Evolutionary conservation across 1,140 invertebrate genomes (phyloP).

Genomic region (Grapholita molesta): DNA sequence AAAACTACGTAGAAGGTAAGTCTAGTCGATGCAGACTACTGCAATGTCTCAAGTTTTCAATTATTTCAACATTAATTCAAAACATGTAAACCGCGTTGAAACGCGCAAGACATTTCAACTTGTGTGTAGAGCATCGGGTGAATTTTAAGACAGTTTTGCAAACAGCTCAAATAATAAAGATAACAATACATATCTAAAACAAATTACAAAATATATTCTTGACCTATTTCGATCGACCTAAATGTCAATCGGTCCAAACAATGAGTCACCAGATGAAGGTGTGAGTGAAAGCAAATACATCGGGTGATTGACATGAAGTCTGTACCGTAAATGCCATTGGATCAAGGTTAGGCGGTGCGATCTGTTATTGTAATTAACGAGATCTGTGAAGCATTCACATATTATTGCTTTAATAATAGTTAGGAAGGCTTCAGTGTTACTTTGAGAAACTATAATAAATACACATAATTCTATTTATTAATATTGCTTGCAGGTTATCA

Average conservation of each 20-base stretch:
- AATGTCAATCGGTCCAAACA: constrained; percentile 50
- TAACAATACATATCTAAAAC: constrained; percentile 12
- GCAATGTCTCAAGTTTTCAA: no score
- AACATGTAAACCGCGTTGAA: not conserved
- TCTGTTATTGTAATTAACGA: constrained; percentile 25
- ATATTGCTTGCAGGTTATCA: not conserved
- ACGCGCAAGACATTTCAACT: not conserved
- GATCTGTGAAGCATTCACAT: not conserved
- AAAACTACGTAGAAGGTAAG: not conserved
- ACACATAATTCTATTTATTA: not conserved
- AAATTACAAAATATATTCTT: constrained; percentile 41
- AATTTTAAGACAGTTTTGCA: not conserved
- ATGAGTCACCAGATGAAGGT: constrained; percentile 33
- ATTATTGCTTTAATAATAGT: not conserved
- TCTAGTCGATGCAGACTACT: not conserved
- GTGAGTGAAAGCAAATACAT: constrained; percentile 45
- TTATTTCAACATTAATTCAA: not conserved
- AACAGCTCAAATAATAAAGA: not conserved
- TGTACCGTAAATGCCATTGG: constrained; percentile 50
- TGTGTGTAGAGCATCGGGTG: not conserved
- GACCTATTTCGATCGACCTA: constrained; percentile 50
- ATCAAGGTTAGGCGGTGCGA: constrained; percentile 48
- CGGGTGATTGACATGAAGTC: constrained; percentile 48
- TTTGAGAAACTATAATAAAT: no score
- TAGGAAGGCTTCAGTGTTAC: no score